phyloP scores from a whole-genome alignment of 2,797 vertebrate genomes.

The Enteromius thamalakanensis region DNA sequence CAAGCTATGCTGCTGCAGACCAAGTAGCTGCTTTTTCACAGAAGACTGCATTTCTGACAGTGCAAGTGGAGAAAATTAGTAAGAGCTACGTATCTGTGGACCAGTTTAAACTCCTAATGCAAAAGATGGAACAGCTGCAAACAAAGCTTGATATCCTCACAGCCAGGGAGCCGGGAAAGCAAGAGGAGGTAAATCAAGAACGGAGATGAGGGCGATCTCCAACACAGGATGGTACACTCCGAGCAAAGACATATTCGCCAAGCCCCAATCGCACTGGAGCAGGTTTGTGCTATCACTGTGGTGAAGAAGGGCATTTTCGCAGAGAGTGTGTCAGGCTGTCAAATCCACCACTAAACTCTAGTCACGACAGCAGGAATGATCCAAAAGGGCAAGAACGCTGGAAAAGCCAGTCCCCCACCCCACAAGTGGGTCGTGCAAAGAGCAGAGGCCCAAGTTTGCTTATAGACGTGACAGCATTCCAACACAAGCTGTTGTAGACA shows the following conservation, averaged over 20 bases:
- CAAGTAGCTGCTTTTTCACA: too few species aligned
- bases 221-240: background rate
- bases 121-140: constrained; percentile 28
- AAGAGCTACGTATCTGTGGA: too few species aligned
- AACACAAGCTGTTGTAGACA: constrained; percentile 19
- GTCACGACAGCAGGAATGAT: background rate
- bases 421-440: too few species aligned
- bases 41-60: too few species aligned
- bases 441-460: background rate
- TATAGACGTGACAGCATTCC: background rate
- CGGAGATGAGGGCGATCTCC: background rate
- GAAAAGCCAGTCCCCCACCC: background rate
- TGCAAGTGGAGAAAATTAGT: too few species aligned
- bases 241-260: background rate
- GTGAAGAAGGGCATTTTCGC: background rate
- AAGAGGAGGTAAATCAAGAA: background rate
- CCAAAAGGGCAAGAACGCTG: background rate
- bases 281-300: constrained; percentile 13
- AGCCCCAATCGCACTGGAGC: background rate
- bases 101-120: too few species aligned
- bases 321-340: background rate
- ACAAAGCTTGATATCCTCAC: constrained; percentile 6
- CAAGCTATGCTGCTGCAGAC: too few species aligned
- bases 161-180: background rate
- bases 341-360: background rate